Percentiles rank a stretch among this genome's conserved stretches.
These are phyloP conservation scores for Diglossa brunneiventris DNA, from an alignment of 2,113 vertebrate species.

Conservation along the genomic window DNA sequence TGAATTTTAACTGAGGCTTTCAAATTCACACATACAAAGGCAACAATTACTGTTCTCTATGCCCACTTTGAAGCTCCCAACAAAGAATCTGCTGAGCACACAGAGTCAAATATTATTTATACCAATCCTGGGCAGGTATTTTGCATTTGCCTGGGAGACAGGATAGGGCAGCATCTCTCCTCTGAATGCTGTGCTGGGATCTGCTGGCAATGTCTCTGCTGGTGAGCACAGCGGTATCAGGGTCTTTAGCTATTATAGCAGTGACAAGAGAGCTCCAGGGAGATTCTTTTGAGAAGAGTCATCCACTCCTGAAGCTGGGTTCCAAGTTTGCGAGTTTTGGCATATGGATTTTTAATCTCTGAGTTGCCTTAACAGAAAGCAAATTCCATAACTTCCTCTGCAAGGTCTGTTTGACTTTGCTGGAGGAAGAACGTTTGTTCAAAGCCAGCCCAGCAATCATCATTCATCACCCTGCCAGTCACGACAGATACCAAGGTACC, in stretches of 20 bases:
- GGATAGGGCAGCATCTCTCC: neutral
- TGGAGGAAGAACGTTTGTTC: neutral
- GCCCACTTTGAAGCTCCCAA: neutral
- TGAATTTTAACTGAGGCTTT: neutral
- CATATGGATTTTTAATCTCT: neutral
- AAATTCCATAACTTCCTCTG: neutral
- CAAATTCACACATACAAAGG: neutral
- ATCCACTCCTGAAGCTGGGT: neutral
- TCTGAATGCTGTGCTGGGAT: neutral
- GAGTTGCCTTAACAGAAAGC: neutral
- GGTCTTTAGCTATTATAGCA: neutral
- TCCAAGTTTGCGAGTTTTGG: neutral
- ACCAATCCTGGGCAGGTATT: neutral
- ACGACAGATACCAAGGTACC: neutral
- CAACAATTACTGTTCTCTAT: neutral
- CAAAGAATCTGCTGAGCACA: neutral
- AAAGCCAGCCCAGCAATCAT: constrained; percentile 20
- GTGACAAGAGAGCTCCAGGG: neutral
- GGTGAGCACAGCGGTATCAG: neutral
- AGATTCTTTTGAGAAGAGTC: neutral
- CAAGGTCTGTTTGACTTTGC: constrained; percentile 50
- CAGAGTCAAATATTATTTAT: neutral
- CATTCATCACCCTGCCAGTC: constrained; percentile 40
- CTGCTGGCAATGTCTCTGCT: accelerated
- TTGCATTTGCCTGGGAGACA: neutral